Percentiles rank a stretch among this genome's conserved stretches.
Evolutionary conservation across 2,888 invertebrate species (phyloP).

Genomic region (Eupithecia insigniata): DNA sequence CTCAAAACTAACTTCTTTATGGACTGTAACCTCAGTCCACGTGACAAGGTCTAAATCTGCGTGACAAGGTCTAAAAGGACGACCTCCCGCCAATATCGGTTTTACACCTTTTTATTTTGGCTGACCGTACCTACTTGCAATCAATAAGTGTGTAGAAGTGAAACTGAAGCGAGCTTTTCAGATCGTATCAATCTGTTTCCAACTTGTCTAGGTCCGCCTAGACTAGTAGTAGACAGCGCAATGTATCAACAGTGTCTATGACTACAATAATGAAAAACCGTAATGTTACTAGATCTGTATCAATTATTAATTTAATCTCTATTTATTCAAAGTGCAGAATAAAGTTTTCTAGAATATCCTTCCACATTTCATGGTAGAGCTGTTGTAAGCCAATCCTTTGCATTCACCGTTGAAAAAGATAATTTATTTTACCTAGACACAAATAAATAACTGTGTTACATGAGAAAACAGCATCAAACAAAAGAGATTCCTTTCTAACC

Average conservation of each 20-base stretch:
- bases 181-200: too few relatives aligned
- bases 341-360: too few relatives aligned
- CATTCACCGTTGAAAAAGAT: not conserved
- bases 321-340: too few relatives aligned
- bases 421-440: not conserved
- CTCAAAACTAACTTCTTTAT: constrained; percentile 19
- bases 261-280: too few relatives aligned
- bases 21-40: constrained; percentile 17
- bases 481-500: not conserved
- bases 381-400: not conserved
- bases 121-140: constrained; percentile 6
- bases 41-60: not conserved
- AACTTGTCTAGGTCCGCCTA: too few relatives aligned
- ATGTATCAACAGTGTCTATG: too few relatives aligned
- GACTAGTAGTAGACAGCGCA: too few relatives aligned
- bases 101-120: constrained; percentile 20
- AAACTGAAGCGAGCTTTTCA: not conserved
- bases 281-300: not conserved
- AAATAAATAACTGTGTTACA: not conserved
- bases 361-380: not conserved
- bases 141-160: constrained; percentile 7
- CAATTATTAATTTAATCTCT: too few relatives aligned
- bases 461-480: not conserved
- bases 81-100: constrained; percentile 19
- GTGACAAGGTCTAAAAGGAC: constrained; percentile 25